Evolutionary conservation across 2,888 invertebrate species (phyloP), one percentile per base, ranked within the genome.

Genomic region (Bellardia pandia): DNA sequence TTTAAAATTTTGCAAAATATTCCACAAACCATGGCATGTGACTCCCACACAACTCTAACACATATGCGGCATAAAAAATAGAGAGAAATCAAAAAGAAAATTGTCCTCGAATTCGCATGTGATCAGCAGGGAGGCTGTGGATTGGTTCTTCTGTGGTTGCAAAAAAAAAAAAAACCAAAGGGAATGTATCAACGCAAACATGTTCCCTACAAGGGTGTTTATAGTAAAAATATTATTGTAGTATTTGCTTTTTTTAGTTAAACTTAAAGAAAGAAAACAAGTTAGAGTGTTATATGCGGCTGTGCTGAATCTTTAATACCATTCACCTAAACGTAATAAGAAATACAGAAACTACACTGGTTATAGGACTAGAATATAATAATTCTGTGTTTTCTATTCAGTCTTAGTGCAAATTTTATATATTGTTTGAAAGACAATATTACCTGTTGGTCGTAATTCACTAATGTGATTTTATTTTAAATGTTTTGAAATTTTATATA

Each of bases 11-110:
- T 48, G 7, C 3, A n/a, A 72, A 60, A 42, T 30, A 58, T 77
- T 13, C 51, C 68, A 74, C 45, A 68, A 53, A 60, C 51, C 53
- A n/a, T 75, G 78, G 69, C 53, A 75, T 82, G 42, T 81, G 78
- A 53, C 60, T 81, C 74, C 16, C 60, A 80, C 23, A 87, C 79
- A 84, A 86, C 81, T 85, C 86, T 86, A 76, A 85, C 78, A 86
- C 56, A 87, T 79, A 86, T 88, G 76, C 82, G 76, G 16, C n/a
- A 48, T 40, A 60, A 37, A 77, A 45, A 37, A 64, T 13, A 66
- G 8, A 78, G 16, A 56, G 45, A 14, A 66, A 83, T 45, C 68
- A 86, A 71, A 77, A 69, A 71, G 40, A 40, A 82, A 78, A 77
- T 51, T 76, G 76, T 79, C 62, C 68, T 74, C 58, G 14, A 71